Conservation (phyloP, 2,113 vertebrate species). For the Procavia capensis region DNA sequence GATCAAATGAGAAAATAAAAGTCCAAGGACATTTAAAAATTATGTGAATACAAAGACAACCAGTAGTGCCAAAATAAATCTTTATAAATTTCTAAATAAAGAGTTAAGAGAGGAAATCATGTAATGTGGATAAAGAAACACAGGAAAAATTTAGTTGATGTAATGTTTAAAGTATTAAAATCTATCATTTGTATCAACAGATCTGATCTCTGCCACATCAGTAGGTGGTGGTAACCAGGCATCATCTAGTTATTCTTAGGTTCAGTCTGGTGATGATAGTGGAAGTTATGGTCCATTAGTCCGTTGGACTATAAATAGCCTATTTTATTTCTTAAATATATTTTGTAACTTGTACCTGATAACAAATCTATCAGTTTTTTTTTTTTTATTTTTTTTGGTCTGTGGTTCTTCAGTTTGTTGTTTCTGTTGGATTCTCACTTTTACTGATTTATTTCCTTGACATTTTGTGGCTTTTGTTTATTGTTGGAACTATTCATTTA, state of each 20-base stretch:
- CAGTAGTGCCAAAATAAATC: neutral
- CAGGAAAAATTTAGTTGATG: neutral
- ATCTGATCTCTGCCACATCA: neutral
- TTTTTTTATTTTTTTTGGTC: neutral
- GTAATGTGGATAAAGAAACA: neutral
- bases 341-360: neutral
- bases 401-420: neutral
- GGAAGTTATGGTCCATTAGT: too few relatives aligned
- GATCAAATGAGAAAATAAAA: neutral
- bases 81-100: slow-evolving; percentile 28
- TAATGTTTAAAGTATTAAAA: neutral
- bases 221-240: too few relatives aligned
- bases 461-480: neutral
- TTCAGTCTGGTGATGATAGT: too few relatives aligned
- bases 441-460: neutral
- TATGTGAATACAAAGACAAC: neutral
- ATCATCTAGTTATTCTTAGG: neutral
- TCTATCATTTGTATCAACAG: neutral
- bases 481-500: neutral
- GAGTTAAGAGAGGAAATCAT: neutral
- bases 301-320: neutral
- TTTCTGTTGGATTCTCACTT: neutral
- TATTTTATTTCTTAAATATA: neutral
- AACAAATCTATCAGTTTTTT: neutral
- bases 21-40: neutral